Base-by-base conservation (phyloP, 2,888 invertebrate genomes). In the Brachyptera putata region DNA sequence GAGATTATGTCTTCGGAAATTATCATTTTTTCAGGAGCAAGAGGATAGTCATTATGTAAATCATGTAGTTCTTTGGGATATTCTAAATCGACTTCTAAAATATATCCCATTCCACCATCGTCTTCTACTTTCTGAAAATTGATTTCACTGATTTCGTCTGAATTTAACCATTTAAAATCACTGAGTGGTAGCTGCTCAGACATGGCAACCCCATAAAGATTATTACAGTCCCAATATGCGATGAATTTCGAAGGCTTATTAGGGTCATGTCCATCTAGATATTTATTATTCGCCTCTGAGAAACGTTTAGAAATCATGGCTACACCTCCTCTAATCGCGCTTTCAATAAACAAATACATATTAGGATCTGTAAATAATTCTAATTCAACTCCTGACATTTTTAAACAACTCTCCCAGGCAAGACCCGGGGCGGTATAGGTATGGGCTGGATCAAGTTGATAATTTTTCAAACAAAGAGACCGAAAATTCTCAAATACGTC, bases 71-170 rank as follows among this genome's bases (percentile, higher is more conserved):
- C 58, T 14, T 66, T 16, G 3, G 75, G 74, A 66, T 77, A 76
- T 26, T 71, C 67, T 24, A 77, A 60, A 61, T 77, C 75, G 3
- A 76, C 74, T 63, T 76, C 73, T 2, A 76, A 64, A 25, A 76
- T 69, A 60, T 71, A 74, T 0, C 72, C 73, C 13, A 56, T 61
- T 39, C 67, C 66, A 39, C 56, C 56, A 55, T 67, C 62, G 18
- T 66, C 62, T 0, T 36, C 16, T 24, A 64, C 46, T 22, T 59
- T 30, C 25, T 56, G 25, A 16, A 56, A 26, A 11, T 25, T 53
- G 26, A 61, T 26, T 25, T 58, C 50, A 13, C 43, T 59, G 61
- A 30, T 46, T 41, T 64, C 24, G 64, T 57, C 46, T 36, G 64
- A 53, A 14, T 58, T 30, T 16, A 68, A 26, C 70, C 71, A 74